phyloP scores from a whole-genome alignment of 2,797 vertebrate species.

The Podarcis lilfordi region DNA sequence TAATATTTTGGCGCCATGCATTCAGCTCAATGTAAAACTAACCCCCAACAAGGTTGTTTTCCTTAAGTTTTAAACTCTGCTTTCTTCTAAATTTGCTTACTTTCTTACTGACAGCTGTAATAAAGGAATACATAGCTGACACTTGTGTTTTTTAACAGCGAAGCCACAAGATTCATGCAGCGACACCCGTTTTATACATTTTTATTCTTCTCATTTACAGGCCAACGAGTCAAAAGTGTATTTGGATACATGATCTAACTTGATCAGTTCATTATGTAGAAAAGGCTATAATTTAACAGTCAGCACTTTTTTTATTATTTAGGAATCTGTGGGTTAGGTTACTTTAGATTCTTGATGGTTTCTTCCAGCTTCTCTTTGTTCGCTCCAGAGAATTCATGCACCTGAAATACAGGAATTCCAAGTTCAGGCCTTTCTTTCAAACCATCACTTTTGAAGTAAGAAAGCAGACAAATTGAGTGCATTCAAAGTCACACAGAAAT shows the following conservation, averaged over 20 bases:
- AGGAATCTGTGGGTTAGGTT: constrained; percentile 58
- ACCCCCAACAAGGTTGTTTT: not conserved
- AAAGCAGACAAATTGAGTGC: not conserved
- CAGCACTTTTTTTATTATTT: constrained; percentile 28
- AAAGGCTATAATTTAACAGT: constrained; percentile 72
- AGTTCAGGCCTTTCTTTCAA: not conserved
- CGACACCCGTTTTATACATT: constrained; percentile 65
- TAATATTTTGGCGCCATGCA: not conserved
- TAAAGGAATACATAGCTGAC: not conserved
- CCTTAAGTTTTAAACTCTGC: not conserved
- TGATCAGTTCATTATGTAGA: constrained; percentile 69
- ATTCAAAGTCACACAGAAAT: not conserved
- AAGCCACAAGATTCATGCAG: too few species aligned
- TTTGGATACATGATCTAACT: constrained; percentile 59
- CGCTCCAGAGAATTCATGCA: constrained; percentile 87
- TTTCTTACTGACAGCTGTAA: too few species aligned
- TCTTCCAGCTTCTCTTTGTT: constrained; percentile 77
- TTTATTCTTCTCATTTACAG: constrained; percentile 76
- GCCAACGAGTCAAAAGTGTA: constrained; percentile 45
- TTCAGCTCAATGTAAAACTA: not conserved
- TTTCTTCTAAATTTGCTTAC: not conserved
- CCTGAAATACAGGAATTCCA: constrained; percentile 75
- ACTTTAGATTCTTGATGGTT: constrained; percentile 71
- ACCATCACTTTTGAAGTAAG: not conserved
- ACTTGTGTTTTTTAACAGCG: too few species aligned